phyloP scores from a whole-genome alignment of 2,797 vertebrate species.

The Liparis tanakae region DNA sequence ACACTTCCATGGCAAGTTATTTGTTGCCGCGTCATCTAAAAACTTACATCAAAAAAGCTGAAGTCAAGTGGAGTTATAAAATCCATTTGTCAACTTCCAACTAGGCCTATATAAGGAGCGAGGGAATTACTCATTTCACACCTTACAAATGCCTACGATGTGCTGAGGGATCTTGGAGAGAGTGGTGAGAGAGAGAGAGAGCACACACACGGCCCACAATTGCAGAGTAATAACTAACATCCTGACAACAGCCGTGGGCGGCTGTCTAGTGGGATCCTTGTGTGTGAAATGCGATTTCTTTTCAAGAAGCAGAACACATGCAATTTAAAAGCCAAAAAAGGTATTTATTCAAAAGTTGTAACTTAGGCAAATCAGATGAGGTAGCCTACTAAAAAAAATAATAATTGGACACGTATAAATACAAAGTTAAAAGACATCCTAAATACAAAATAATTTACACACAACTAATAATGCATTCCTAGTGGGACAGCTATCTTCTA shows the following conservation, averaged over 20 bases:
- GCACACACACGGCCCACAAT: slow-evolving; percentile 65
- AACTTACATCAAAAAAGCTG: slow-evolving; percentile 32
- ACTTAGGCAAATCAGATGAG: slow-evolving; percentile 40
- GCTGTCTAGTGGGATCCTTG: slow-evolving; percentile 64
- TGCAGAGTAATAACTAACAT: slow-evolving; percentile 68
- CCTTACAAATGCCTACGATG: slow-evolving; percentile 71
- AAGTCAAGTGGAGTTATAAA: slow-evolving; percentile 49
- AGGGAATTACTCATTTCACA: slow-evolving; percentile 78
- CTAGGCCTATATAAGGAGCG: slow-evolving; percentile 64
- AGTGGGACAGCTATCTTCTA: slow-evolving; percentile 50
- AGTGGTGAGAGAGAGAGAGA: slow-evolving; percentile 21
- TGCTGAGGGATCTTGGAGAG: slow-evolving; percentile 55
- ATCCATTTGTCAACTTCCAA: slow-evolving; percentile 62
- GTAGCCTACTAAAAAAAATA: slow-evolving; percentile 45
- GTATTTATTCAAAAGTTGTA: slow-evolving; percentile 68
- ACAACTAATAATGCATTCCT: slow-evolving; percentile 41
- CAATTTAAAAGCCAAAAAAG: slow-evolving; percentile 31
- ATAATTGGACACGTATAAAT: slow-evolving; percentile 64
- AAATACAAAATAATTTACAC: slow-evolving; percentile 69
- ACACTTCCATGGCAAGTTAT: slow-evolving; percentile 31
- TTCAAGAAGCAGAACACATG: slow-evolving; percentile 22
- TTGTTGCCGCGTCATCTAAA: slow-evolving; percentile 47
- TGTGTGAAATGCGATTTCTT: slow-evolving; percentile 53
- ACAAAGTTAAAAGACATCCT: slow-evolving; percentile 53
- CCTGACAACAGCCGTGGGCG: slow-evolving; percentile 61